phyloP scores from a whole-genome alignment of 2,888 invertebrate species.

The Lathronympha strigana region DNA sequence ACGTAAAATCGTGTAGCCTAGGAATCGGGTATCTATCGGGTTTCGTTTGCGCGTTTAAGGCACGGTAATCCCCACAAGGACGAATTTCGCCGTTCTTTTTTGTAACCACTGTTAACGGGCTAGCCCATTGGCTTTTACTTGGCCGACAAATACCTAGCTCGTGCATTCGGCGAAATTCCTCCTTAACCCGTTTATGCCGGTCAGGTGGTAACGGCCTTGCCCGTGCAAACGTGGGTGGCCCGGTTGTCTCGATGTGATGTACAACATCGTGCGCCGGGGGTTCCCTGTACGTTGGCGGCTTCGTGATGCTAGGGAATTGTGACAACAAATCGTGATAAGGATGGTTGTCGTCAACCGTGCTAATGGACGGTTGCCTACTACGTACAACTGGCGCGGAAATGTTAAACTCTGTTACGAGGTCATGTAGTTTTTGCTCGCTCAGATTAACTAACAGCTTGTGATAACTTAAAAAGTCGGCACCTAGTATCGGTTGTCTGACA shows the following conservation, averaged over 20 bases:
- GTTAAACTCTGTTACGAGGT: neutral
- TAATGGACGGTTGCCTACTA: neutral
- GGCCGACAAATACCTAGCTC: slow-evolving; percentile 16
- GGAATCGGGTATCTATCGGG: slow-evolving; percentile 55
- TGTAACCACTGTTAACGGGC: slow-evolving; percentile 26
- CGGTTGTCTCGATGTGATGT: slow-evolving; percentile 9
- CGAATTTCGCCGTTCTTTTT: slow-evolving; percentile 20
- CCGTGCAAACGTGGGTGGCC: neutral
- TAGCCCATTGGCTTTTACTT: slow-evolving; percentile 35
- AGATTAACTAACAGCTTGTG: slow-evolving; percentile 39
- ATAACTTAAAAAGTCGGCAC: slow-evolving; percentile 40
- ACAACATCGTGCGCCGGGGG: neutral
- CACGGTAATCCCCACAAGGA: slow-evolving; percentile 43
- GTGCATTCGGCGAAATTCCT: neutral
- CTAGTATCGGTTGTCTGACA: slow-evolving; percentile 31
- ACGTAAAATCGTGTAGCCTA: slow-evolving; percentile 48
- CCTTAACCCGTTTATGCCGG: neutral
- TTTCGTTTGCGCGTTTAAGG: slow-evolving; percentile 52
- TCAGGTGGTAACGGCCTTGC: slow-evolving; percentile 9
- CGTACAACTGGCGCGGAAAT: neutral
- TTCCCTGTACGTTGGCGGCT: neutral
- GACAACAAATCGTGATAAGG: neutral
- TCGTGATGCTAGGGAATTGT: neutral
- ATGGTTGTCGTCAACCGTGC: neutral
- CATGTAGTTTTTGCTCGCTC: neutral